phyloP scores from a whole-genome alignment of 1,140 invertebrate species.

The Drosophila pachea region DNA sequence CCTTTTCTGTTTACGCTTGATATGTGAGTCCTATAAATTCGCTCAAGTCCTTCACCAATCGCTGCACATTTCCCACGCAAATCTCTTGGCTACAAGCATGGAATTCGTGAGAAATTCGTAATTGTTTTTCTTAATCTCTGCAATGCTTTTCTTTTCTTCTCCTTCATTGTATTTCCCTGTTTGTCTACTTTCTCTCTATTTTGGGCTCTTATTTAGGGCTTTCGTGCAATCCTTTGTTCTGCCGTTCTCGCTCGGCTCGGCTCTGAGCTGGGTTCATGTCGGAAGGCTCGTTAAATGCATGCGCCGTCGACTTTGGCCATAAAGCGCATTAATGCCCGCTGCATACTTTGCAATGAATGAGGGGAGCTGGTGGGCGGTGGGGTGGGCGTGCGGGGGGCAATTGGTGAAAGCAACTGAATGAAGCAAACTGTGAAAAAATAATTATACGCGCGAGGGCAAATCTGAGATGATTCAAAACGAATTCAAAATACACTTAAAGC shows the following conservation, averaged over 20 bases:
- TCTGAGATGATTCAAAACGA: not conserved
- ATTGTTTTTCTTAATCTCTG: constrained; percentile 4
- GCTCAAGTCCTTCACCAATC: not conserved
- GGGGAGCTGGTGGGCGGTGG: not conserved
- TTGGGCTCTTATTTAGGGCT: constrained; percentile 6
- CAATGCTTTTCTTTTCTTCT: not conserved
- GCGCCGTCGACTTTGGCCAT: constrained; percentile 49
- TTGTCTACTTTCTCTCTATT: not conserved
- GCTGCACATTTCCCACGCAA: not conserved
- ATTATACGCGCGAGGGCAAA: constrained; percentile 12
- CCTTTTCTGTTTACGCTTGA: no score
- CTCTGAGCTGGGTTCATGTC: constrained; percentile 13
- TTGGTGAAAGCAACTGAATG: not conserved
- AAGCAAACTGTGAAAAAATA: constrained; percentile 26
- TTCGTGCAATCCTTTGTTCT: constrained; percentile 9
- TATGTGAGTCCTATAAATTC: not conserved
- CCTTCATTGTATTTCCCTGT: not conserved
- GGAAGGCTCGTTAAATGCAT: constrained; percentile 57
- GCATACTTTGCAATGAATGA: constrained; percentile 42
- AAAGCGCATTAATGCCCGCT: constrained; percentile 61
- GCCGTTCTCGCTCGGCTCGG: constrained; percentile 14
- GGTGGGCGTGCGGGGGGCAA: no score
- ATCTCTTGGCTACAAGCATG: not conserved
- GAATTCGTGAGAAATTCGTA: not conserved
- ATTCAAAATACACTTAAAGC: constrained; percentile 4